Conservation (phyloP, 2,113 vertebrate species). For the Ariopsis seemanni region DNA sequence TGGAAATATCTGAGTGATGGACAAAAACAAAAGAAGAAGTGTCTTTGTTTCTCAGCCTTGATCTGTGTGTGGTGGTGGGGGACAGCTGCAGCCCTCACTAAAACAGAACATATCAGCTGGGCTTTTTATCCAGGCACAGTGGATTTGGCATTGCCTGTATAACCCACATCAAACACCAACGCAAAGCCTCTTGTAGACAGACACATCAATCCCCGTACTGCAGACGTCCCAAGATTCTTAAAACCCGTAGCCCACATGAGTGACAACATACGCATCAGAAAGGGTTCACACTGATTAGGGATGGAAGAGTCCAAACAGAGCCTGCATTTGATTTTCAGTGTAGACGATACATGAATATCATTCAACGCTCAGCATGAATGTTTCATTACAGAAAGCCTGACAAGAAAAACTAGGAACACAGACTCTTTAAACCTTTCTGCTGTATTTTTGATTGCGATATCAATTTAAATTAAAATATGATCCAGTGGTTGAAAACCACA, state of each 20-base stretch:
- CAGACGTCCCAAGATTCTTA: background rate
- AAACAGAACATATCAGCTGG: conserved; percentile 37
- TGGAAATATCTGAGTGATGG: background rate
- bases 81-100: conserved; percentile 20
- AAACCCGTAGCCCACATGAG: background rate
- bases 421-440: background rate
- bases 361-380: no score
- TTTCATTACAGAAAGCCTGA: background rate
- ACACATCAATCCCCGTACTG: background rate
- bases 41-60: background rate
- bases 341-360: background rate
- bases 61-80: background rate
- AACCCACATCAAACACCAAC: conserved; percentile 21
- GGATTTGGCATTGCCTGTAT: conserved; percentile 4
- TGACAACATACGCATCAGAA: background rate
- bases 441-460: background rate
- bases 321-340: background rate
- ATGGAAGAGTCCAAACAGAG: background rate
- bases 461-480: background rate
- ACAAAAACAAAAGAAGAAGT: background rate
- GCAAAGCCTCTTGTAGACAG: conserved; percentile 16
- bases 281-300: background rate
- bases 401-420: background rate
- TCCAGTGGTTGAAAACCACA: background rate
- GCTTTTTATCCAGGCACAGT: conserved; percentile 30